Base-by-base conservation (phyloP, 1,140 invertebrate genomes). In the Streblospio benedicti region DNA sequence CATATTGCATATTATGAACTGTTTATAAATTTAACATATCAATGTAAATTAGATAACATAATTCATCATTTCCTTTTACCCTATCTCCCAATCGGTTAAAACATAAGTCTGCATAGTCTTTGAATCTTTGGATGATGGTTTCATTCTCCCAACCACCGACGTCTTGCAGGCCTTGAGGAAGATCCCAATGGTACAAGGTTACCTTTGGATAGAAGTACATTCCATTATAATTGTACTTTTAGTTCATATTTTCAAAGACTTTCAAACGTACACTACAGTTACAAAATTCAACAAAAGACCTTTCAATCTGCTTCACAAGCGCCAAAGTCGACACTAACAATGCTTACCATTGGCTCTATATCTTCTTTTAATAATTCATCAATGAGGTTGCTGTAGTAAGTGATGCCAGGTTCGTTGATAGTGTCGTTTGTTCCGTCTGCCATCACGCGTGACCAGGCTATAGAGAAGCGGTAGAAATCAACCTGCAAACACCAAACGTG, bases 281-380 rank as follows among this genome's bases (percentile, higher is more conserved):
- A n/a, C n/a, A n/a, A n/a, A n/a, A n/a, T n/a, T n/a, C n/a, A n/a
- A n/a, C n/a, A n/a, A n/a, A n/a, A n/a, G n/a, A n/a, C n/a, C n/a
- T n/a, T n/a, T n/a, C n/a, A n/a, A n/a, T n/a, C n/a, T n/a, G n/a
- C n/a, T n/a, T n/a, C n/a, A n/a, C n/a, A n/a, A n/a, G n/a, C n/a
- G n/a, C n/a, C n/a, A n/a, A n/a, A n/a, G n/a, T n/a, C n/a, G n/a
- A n/a, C n/a, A n/a, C n/a, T n/a, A n/a, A n/a, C n/a, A n/a, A n/a
- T n/a, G n/a, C n/a, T n/a, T n/a, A n/a, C n/a, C n/a, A 86, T 71
- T 1, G 85, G 84, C 57, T 81, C 72, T 45, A 87, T 85, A 45
- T 80, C 80, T 38, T 81, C 79, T 35, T 72, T 73, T 0, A 82
- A 66, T 0, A 87, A 71, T 61, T 83, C 83, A 61, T 85, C 74